phyloP scores from a whole-genome alignment of 2,797 vertebrate species.

The Lepilemur ruficaudatus region DNA sequence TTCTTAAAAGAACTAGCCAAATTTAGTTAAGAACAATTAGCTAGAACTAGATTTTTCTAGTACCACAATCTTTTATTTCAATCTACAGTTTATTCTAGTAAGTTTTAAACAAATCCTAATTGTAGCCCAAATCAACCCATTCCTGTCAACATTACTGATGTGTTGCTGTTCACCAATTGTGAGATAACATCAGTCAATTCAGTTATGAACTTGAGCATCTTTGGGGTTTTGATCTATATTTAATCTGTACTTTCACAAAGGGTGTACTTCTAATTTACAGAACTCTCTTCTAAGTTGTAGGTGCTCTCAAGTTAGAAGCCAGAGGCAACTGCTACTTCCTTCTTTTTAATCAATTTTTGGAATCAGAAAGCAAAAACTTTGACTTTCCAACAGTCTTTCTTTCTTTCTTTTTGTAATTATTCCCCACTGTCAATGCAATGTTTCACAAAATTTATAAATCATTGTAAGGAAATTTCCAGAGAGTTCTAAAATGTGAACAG shows the following conservation, averaged over 20 bases:
- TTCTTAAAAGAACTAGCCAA: not conserved
- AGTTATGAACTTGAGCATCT: not conserved
- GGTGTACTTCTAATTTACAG: not conserved
- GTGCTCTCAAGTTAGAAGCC: not conserved
- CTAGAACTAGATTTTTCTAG: not conserved
- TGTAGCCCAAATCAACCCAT: not conserved
- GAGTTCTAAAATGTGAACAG: constrained; percentile 38
- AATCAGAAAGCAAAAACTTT: not conserved
- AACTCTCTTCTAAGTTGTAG: not conserved
- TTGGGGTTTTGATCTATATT: not conserved
- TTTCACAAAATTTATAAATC: constrained; percentile 15
- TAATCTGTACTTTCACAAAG: not conserved
- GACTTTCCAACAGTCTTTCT: not conserved
- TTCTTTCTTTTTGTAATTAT: not conserved
- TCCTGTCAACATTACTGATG: not conserved
- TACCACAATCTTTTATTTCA: not conserved
- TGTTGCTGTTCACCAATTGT: not conserved
- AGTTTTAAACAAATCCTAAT: not conserved
- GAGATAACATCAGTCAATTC: not conserved
- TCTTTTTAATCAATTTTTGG: constrained; percentile 11
- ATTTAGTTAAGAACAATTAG: not conserved
- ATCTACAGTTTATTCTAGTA: not conserved
- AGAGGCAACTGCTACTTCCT: constrained; percentile 15
- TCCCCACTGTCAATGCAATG: not conserved
- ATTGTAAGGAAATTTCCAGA: not conserved